Evolutionary conservation across 2,113 vertebrate species (phyloP).

Genomic region (Edolisoma coerulescens): DNA sequence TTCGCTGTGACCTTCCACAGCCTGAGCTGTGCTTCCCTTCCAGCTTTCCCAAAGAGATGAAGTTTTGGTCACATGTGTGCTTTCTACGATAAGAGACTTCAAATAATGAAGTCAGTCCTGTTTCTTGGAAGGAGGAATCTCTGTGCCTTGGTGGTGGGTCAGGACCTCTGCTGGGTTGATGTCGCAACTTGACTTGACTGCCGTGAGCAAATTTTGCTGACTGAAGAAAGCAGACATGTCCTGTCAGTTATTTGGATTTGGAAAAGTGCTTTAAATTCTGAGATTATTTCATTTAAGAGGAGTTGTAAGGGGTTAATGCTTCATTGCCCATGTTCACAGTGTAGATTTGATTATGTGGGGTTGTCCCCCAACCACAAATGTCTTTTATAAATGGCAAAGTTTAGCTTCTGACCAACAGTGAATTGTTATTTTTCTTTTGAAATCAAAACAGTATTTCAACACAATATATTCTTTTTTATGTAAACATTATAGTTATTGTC

Average conservation of each 20-base stretch:
- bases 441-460: neutral
- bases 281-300: neutral
- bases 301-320: neutral
- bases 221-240: neutral
- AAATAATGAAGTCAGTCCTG: neutral
- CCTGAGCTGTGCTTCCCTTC: neutral
- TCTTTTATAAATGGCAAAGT: neutral
- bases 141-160: neutral
- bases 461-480: neutral
- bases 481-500: neutral
- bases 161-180: neutral
- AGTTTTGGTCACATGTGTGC: fast-evolving
- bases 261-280: neutral
- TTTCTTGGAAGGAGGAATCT: neutral
- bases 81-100: neutral
- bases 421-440: neutral
- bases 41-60: neutral
- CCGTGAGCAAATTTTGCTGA: neutral
- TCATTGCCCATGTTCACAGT: neutral
- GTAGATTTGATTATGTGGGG: neutral
- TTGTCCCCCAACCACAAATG: neutral
- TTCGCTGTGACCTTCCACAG: neutral
- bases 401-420: neutral
- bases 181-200: neutral
- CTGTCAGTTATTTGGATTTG: neutral